Percentiles rank a stretch among this genome's conserved stretches.
phyloP scores from a whole-genome alignment of 2,113 vertebrate genomes.

The Sphaerodactylus townsendi region DNA sequence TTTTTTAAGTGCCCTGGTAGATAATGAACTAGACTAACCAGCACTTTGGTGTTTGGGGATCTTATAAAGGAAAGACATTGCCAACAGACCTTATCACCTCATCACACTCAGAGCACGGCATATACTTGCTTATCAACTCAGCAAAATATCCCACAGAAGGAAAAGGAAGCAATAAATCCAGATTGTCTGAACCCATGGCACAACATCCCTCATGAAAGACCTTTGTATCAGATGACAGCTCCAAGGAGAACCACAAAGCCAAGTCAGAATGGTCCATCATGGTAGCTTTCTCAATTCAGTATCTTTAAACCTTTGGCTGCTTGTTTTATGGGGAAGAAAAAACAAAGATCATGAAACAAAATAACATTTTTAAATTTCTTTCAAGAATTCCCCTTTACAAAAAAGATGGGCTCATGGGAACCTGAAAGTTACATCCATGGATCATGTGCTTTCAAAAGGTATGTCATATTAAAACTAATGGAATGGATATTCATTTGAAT shows the following conservation, averaged over 20 bases:
- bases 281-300: background rate
- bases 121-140: conserved; percentile 28
- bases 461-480: background rate
- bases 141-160: conserved; percentile 20
- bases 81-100: conserved; percentile 20
- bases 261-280: background rate
- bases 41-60: background rate
- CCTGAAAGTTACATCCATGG: background rate
- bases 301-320: conserved; percentile 3
- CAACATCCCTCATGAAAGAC: background rate
- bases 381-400: background rate
- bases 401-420: background rate
- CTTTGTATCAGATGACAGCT: background rate
- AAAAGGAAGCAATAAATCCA: background rate
- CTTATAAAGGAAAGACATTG: conserved; percentile 42
- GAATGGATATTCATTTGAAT: background rate
- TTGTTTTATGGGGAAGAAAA: conserved; percentile 2
- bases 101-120: conserved; percentile 35
- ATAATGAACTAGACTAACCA: background rate
- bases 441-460: background rate
- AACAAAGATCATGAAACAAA: too few species aligned
- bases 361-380: too few species aligned
- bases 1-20: background rate
- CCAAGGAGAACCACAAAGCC: background rate
- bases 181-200: background rate